These are phyloP conservation scores for Aplysia californica DNA, from an alignment of 1,140 invertebrate genomes.

Conservation along the genomic window DNA sequence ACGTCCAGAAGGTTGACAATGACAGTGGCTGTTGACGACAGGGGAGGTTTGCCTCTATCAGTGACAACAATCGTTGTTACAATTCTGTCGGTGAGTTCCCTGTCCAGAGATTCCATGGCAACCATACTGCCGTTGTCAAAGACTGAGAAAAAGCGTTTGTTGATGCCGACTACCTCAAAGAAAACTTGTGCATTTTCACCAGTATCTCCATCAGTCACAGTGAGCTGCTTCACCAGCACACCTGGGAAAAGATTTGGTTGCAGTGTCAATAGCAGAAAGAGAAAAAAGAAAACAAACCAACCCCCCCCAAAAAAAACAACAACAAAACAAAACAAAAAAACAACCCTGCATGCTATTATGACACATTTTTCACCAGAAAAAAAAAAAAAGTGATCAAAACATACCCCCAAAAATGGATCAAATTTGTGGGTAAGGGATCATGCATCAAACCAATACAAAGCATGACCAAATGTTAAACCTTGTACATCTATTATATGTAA, in stretches of 20 bases:
- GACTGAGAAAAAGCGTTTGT: slow-evolving; percentile 33
- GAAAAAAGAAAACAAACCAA: too few relatives aligned
- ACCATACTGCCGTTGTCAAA: slow-evolving; percentile 30
- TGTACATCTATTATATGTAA: too few relatives aligned
- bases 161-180: slow-evolving; percentile 75
- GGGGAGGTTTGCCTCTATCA: slow-evolving; percentile 34
- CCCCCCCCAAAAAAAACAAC: too few relatives aligned
- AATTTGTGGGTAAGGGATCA: too few relatives aligned
- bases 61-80: slow-evolving; percentile 33
- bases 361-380: too few relatives aligned
- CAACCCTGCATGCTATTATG: too few relatives aligned
- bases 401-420: too few relatives aligned
- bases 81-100: slow-evolving; percentile 33
- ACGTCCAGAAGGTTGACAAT: slow-evolving; percentile 87
- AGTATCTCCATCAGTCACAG: slow-evolving; percentile 82
- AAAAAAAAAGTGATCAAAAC: too few relatives aligned
- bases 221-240: slow-evolving; percentile 67
- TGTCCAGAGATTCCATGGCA: slow-evolving; percentile 31
- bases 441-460: too few relatives aligned
- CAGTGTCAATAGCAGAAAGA: too few relatives aligned
- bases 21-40: slow-evolving; percentile 66
- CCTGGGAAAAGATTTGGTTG: slow-evolving; percentile 11
- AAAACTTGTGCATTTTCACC: slow-evolving; percentile 80
- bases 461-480: too few relatives aligned
- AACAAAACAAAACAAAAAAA: too few relatives aligned